These are phyloP conservation scores for Coptodon rendalli DNA, from an alignment of 2,113 vertebrate genomes.

Conservation along the genomic window DNA sequence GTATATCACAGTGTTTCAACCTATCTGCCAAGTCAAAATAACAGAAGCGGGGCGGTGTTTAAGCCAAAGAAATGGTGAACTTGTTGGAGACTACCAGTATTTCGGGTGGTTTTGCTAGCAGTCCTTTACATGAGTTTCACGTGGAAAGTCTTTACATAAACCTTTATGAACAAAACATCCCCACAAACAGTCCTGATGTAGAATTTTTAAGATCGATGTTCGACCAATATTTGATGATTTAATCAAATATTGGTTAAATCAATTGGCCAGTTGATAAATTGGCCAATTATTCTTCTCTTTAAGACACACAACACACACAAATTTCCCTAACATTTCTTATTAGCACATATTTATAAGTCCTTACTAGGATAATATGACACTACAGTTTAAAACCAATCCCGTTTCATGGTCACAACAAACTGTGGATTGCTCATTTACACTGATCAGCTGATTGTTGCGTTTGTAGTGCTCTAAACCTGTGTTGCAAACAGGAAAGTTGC, in stretches of 20 bases:
- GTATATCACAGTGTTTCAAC: neutral
- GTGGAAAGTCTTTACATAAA: neutral
- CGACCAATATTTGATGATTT: neutral
- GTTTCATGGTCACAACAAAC: neutral
- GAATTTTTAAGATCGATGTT: neutral
- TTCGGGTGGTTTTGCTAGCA: neutral
- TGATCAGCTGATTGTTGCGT: too few species aligned
- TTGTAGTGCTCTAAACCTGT: too few species aligned
- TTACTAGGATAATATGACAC: neutral
- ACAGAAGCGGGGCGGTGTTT: neutral
- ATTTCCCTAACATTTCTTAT: neutral
- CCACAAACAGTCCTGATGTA: neutral
- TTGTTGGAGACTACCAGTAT: neutral
- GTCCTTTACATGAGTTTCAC: neutral
- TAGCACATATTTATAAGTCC: neutral
- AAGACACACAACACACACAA: neutral
- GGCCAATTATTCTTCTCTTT: neutral
- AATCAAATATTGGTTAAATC: neutral
- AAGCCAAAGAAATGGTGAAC: neutral
- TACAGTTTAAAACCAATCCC: neutral
- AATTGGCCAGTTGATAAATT: neutral
- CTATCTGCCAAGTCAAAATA: neutral
- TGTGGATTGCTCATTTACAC: too few species aligned
- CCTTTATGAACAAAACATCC: neutral
- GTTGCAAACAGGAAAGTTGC: neutral